Base-by-base conservation (phyloP, 2,888 invertebrate genomes). In the Phytoseiulus persimilis region DNA sequence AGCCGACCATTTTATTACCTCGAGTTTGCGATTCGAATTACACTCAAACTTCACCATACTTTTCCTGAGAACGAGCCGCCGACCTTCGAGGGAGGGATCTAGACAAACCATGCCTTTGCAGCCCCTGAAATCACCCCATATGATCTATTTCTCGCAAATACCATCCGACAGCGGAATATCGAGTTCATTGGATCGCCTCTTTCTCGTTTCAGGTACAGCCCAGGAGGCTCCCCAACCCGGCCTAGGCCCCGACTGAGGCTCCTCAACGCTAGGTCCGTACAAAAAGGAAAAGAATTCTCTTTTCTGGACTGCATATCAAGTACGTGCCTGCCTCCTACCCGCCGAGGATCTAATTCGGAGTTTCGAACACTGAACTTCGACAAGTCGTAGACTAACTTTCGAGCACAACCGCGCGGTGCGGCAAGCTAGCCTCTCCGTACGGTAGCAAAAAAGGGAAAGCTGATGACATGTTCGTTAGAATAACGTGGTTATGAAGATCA, bases 1-100 rank as follows among this genome's bases (percentile, higher is more conserved):
- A 91, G 90, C 90, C 91, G 91, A 90, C 91, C 91, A 90, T 90
- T 92, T 91, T 90, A 92, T 90, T 90, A 91, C 91, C 91, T 92
- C 91, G 91, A 90, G 89, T 90, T 91, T 39, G 90, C 91, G 89
- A 90, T 90, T 90, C 90, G 91, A 90, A 11, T 83, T 83, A 28
- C 91, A 91, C 33, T 91, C 90, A 90, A 91, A 91, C 90, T 91
- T 91, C 83, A 90, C 91, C 91, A 91, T 91, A 83, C 91, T 91
- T 32, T 90, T 90, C 83, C 91, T 90, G 28, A 91, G 90, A 45
- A 90, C 90, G 45, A 91, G 90, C 23, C 23, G 87, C 39, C 90
- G 83, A 0, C 90, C 90, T 14, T 83, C 39, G 1, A 91, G 90
- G 39, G 83, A 87, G 9, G 91, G 91, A 89, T 91, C 89, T 31